Base-by-base conservation (phyloP, 92 coral and sea anemone species). In the Palythoa heliodiscus region DNA sequence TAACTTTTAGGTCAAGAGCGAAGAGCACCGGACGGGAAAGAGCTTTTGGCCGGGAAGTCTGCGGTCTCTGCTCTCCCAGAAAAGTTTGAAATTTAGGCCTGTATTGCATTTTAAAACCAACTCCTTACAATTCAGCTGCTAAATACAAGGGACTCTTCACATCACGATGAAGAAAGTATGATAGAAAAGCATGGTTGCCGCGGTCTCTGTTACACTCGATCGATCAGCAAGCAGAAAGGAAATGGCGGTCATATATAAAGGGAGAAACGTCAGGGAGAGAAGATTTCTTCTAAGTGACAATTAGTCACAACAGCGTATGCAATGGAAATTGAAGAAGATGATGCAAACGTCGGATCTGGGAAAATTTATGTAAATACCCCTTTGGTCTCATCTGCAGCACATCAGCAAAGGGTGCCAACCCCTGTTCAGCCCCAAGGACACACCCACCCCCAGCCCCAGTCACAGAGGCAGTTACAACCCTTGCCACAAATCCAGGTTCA, bases 301-400 rank as follows among this genome's bases (percentile, higher is more conserved):
- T 29, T 24, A 4, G 54, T 35, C 22, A 22, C 55, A 14, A 48
- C 60, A 66, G 84, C 75, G 47, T 75, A 80, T 80, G 84, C 84
- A 80, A 80, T 80, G 84, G 84, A 80, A 19, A 80, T 80, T 1
- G 84, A 80, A 67, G 84, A 80, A 10, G 84, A 80, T 24, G 84
- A 80, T 12, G 11, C 63, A 22, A 80, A 80, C 48, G 47, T 63
- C 12, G 84, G 74, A 66, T 66, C 84, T 43, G 72, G 74, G 13
- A 80, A 80, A 47, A 80, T 80, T n/a, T 80, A 66, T 64, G 84
- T 80, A 67, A 80, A 80, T 80, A 80, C 74, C 14, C 84, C 82
- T 57, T 15, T 77, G 19, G 82, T 55, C 50, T 54, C 82, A 0
- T 35, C 82, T 17, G 82, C 82, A 3, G 58, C 82, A 54, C 69